Evolutionary conservation across 2,797 vertebrate genomes (phyloP).

Genomic region (Astyanax mexicanus): DNA sequence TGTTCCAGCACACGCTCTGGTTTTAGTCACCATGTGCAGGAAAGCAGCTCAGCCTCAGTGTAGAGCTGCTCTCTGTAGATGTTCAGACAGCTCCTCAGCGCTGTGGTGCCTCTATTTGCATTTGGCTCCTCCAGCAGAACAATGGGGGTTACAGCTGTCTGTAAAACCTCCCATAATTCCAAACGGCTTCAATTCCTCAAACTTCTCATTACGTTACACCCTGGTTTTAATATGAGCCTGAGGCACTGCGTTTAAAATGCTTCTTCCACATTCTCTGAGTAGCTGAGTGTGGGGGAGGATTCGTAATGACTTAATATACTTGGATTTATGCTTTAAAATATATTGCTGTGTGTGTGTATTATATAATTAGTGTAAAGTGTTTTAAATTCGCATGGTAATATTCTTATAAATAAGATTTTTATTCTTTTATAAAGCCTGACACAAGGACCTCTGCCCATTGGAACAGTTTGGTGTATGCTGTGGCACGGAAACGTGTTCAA

Average conservation of each 20-base stretch:
- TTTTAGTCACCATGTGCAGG: background rate
- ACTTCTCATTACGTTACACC: conserved; percentile 30
- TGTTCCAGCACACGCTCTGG: background rate
- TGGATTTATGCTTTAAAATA: conserved; percentile 39
- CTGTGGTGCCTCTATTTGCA: background rate
- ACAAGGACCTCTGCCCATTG: background rate
- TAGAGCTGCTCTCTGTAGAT: background rate
- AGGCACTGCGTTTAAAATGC: conserved; percentile 13
- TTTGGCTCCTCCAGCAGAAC: background rate
- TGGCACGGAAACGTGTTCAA: no score
- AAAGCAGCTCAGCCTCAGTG: background rate
- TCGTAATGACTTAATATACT: conserved; percentile 41
- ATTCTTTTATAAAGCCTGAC: conserved; percentile 23
- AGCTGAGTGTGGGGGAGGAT: conserved; percentile 29
- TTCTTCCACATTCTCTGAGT: conserved; percentile 9
- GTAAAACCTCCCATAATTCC: conserved; percentile 59
- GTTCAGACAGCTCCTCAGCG: background rate
- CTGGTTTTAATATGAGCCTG: conserved; percentile 15
- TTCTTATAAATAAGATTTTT: conserved; percentile 25
- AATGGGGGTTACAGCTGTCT: conserved; percentile 49
- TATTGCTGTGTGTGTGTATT: conserved; percentile 14
- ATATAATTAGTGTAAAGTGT: conserved; percentile 29
- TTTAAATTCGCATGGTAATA: conserved; percentile 17
- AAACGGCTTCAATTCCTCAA: conserved; percentile 47
- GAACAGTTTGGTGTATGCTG: background rate